These are phyloP conservation scores for Leptoteleia sp. DNA, from an alignment of 1,140 invertebrate genomes.

Conservation along the genomic window DNA sequence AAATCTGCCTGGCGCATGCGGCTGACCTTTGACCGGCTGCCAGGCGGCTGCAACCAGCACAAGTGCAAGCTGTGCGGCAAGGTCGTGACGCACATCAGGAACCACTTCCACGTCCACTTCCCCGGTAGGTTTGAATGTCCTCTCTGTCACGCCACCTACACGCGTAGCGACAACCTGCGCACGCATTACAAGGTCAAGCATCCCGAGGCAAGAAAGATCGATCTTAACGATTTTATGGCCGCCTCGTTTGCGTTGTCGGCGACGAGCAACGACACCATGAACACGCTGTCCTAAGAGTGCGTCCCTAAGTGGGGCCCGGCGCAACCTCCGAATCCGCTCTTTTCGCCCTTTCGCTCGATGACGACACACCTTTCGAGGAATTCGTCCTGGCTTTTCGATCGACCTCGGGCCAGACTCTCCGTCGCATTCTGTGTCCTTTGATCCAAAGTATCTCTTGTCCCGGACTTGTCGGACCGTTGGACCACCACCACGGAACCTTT, in stretches of 20 bases:
- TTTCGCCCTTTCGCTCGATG: conserved; percentile 45
- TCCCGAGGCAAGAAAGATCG: conserved; percentile 91
- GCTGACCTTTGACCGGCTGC: conserved; percentile 93
- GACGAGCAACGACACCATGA: conserved; percentile 81
- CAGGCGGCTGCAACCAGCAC: conserved; percentile 92
- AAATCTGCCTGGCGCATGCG: conserved; percentile 93
- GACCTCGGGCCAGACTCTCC: too few relatives aligned
- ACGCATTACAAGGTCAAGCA: conserved; percentile 95
- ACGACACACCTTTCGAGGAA: conserved; percentile 9
- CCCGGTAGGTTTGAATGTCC: conserved; percentile 93
- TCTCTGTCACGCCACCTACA: conserved; percentile 92
- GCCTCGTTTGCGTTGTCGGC: conserved; percentile 82
- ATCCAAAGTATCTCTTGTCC: conserved; percentile 2
- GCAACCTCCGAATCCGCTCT: conserved; percentile 21
- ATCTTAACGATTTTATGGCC: conserved; percentile 82
- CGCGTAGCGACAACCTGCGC: conserved; percentile 92
- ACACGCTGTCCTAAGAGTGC: conserved; percentile 80
- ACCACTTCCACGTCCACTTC: conserved; percentile 95
- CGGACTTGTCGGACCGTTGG: conserved; percentile 1
- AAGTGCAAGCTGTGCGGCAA: conserved; percentile 94
- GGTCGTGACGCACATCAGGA: conserved; percentile 94
- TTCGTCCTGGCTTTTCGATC: conserved; percentile 3
- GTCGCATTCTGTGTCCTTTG: too few relatives aligned
- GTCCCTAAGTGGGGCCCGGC: neutral
- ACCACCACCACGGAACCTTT: conserved; percentile 5